Evolutionary conservation across 1,140 invertebrate genomes (phyloP).

Genomic region (Euura saliciscinereae): DNA sequence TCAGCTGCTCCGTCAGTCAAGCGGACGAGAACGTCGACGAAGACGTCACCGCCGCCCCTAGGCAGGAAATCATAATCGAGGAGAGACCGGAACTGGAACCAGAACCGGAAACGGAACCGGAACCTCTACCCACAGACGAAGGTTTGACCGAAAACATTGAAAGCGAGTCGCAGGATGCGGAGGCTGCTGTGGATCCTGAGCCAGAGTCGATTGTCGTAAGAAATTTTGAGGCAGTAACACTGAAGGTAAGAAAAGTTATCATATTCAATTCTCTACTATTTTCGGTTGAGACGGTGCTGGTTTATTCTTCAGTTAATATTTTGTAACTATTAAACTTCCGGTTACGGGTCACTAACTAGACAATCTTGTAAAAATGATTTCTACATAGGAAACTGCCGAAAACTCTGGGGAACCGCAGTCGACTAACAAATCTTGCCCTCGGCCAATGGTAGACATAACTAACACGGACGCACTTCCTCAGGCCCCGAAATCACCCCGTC

Average conservation of each 20-base stretch:
- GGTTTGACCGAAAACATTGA: conserved; percentile 1
- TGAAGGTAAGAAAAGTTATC: neutral
- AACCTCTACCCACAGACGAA: neutral
- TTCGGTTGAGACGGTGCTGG: neutral
- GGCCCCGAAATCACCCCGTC: conserved; percentile 35
- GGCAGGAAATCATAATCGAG: conserved; percentile 35
- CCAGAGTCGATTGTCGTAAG: neutral
- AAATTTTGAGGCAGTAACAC: neutral
- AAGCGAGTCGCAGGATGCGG: too few relatives aligned
- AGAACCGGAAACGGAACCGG: conserved; percentile 10
- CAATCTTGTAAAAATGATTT: conserved; percentile 39
- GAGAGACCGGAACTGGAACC: conserved; percentile 32
- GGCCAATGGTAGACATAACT: conserved; percentile 41
- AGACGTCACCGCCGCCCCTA: conserved; percentile 43
- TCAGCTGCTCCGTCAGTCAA: conserved; percentile 77
- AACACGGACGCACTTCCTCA: conserved; percentile 40
- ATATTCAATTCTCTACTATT: neutral
- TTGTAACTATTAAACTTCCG: conserved; percentile 1
- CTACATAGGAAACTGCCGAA: conserved; percentile 55
- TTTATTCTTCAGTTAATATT: neutral
- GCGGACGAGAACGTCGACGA: conserved; percentile 68
- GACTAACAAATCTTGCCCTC: conserved; percentile 47
- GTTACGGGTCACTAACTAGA: conserved; percentile 26
- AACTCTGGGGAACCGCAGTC: conserved; percentile 43
- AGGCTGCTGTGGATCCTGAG: neutral